phyloP scores from a whole-genome alignment of 1,140 invertebrate genomes.

The Hycleus cichorii region DNA sequence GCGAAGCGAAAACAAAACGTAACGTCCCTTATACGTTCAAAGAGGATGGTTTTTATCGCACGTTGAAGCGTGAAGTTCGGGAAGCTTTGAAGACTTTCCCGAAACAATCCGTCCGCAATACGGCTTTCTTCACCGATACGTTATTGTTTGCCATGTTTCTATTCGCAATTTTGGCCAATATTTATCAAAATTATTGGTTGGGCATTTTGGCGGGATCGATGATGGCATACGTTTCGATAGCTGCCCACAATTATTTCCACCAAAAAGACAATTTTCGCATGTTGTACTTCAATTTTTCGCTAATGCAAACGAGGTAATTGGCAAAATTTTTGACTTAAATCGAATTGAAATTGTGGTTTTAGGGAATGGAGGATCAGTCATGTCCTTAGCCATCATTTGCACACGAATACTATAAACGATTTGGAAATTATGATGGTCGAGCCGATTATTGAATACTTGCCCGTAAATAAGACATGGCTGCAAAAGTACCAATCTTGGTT shows the following conservation, averaged over 20 bases:
- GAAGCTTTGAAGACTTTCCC: conserved; percentile 35
- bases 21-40: conserved; percentile 57
- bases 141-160: conserved; percentile 46
- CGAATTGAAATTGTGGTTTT: conserved; percentile 26
- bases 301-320: conserved; percentile 54
- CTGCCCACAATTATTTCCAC: conserved; percentile 76
- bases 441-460: conserved; percentile 59
- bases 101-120: conserved; percentile 35
- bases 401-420: conserved; percentile 70
- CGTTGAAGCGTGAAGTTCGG: conserved; percentile 49
- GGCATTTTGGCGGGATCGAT: conserved; percentile 45
- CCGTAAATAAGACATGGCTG: conserved; percentile 44
- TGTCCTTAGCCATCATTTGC: conserved; percentile 70
- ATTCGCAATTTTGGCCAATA: conserved; percentile 45
- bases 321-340: not conserved
- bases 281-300: conserved; percentile 66
- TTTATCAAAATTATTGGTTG: conserved; percentile 39
- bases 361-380: conserved; percentile 72
- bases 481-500: conserved; percentile 43
- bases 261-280: conserved; percentile 71
- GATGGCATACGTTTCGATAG: conserved; percentile 49
- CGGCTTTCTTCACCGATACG: conserved; percentile 47
- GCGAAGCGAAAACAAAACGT: conserved; percentile 46
- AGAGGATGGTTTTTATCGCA: conserved; percentile 58
- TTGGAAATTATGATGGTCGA: conserved; percentile 63